These are phyloP conservation scores for Sinocyclocheilus rhinocerous DNA, from an alignment of 2,113 vertebrate genomes.

Conservation along the genomic window DNA sequence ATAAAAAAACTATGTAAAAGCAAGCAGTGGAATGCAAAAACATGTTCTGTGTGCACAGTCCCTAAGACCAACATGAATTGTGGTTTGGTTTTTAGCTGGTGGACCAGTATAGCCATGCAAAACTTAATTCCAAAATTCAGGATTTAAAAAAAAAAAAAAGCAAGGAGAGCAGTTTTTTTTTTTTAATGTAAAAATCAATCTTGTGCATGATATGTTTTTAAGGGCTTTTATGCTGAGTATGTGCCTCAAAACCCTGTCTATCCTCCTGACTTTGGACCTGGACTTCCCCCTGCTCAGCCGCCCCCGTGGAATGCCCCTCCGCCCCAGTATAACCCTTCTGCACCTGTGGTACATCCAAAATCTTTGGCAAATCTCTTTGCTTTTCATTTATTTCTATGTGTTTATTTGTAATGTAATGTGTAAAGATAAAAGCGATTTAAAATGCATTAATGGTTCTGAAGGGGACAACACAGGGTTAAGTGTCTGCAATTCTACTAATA, in stretches of 20 bases:
- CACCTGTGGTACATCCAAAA: slow-evolving; percentile 60
- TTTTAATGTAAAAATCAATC: background rate
- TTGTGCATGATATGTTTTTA: background rate
- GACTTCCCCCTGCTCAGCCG: slow-evolving; percentile 47
- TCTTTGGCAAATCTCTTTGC: background rate
- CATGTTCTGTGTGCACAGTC: background rate
- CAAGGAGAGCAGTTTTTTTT: too few relatives aligned
- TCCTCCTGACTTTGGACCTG: slow-evolving; percentile 49
- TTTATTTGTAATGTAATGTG: background rate
- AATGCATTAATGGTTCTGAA: background rate
- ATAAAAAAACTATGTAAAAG: background rate
- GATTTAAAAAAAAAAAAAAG: background rate
- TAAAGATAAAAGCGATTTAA: background rate
- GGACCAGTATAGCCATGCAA: background rate
- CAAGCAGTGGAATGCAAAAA: background rate
- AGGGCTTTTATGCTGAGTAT: slow-evolving; percentile 4
- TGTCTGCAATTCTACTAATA: background rate
- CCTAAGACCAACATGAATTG: background rate
- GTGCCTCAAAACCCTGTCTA: slow-evolving; percentile 39
- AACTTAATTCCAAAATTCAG: background rate
- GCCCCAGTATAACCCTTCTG: slow-evolving; percentile 46
- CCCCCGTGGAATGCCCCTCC: slow-evolving; percentile 60
- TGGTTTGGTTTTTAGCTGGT: background rate
- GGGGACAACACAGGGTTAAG: background rate
- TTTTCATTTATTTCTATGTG: background rate